Evolutionary conservation across 1,140 invertebrate genomes (phyloP), one percentile per base, ranked within the genome.

Genomic region (Penaeus chinensis): DNA sequence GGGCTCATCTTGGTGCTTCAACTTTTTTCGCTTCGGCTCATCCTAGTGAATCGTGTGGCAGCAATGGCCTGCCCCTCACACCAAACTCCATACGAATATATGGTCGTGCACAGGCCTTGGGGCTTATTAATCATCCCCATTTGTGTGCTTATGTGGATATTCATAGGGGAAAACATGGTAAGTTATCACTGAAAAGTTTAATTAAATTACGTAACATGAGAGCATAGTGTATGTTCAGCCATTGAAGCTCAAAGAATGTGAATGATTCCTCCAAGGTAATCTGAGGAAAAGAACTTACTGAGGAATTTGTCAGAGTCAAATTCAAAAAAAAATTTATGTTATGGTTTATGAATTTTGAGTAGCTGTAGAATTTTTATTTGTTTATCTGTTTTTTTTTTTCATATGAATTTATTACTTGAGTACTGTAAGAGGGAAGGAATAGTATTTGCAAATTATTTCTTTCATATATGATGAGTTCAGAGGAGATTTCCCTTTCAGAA

Each of bases 11-110:
- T 11, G 90, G 89, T 13, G 89, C 89, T 54, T 90, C 88, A 32
- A 90, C 90, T 0, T 90, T 90, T 27, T 97, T 98, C 93, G 97
- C 97, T 0, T 95, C 95, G 91, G 95, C 95, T 91, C 97, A 98
- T 92, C 95, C 96, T 65, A 95, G 96, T 87, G 98, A 99, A 93
- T 95, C 96, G 83, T 99, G 98, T 93, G 98, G 98, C 16, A 97
- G 96, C 84, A 99, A 99, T 93, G 98, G 98, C 22, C 93, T 99
- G 61, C 98, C 98, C 0, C 93, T 99, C 19, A 99, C 98, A 4
- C 98, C 98, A 27, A 99, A 99, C 93, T 99, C 98, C 1, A 98
- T 99, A 83, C 96, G 96, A 85, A 98, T 99, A 91, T 93, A 98
- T 82, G 98, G 98, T 24, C 94, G 95, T 91, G 96, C 98, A 81